Conservation (phyloP, 2,113 vertebrate species). For the Aythya baeri region DNA sequence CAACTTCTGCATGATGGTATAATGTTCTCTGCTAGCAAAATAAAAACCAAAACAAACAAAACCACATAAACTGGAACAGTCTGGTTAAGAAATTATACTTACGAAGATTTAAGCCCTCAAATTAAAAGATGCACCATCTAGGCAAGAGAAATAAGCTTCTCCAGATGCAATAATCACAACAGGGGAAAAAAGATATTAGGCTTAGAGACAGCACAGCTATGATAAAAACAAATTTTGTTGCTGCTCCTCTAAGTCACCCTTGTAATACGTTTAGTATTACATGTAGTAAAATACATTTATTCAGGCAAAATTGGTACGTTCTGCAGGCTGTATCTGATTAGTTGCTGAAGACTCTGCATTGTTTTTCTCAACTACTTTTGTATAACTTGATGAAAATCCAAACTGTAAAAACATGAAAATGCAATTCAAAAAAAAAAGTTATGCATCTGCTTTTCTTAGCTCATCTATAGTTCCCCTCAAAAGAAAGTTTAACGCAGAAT, state of each 20-base stretch:
- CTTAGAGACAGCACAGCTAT: neutral
- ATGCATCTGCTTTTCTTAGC: neutral
- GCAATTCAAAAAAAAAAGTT: neutral
- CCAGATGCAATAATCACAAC: neutral
- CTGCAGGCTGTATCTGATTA: neutral
- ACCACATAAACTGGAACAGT: neutral
- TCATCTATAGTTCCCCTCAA: neutral
- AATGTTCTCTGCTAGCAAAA: neutral
- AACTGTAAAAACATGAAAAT: neutral
- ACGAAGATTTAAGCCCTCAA: slow-evolving; percentile 23
- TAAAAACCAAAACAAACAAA: no score
- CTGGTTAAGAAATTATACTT: neutral
- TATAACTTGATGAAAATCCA: neutral
- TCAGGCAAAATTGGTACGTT: neutral
- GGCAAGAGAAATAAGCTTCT: neutral
- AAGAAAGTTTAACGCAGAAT: neutral
- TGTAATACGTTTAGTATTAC: slow-evolving; percentile 17
- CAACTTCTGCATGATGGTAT: neutral
- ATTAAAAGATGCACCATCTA: slow-evolving; percentile 18
- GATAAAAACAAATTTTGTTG: neutral
- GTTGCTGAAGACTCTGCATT: neutral
- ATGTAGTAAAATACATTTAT: neutral
- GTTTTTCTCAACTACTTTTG: neutral
- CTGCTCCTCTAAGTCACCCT: neutral
- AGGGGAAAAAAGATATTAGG: neutral